Percentiles rank a stretch among this genome's conserved stretches.
These are phyloP conservation scores for Drosophila cognata DNA, from an alignment of 2,888 invertebrate species.

Conservation along the genomic window DNA sequence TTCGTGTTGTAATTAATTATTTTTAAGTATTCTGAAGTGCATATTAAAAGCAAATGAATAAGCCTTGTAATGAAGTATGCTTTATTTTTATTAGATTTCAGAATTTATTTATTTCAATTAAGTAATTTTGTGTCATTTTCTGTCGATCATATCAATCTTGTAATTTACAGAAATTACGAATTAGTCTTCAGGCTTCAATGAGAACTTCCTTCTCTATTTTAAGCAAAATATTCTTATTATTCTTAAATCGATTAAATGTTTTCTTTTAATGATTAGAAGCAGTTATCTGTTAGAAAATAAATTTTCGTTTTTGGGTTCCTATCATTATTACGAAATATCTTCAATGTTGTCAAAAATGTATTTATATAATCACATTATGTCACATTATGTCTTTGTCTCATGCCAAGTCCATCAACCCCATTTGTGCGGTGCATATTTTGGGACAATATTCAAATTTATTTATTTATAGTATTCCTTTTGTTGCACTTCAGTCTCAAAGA, in stretches of 20 bases:
- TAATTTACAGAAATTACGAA: not conserved
- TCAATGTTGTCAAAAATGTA: not conserved
- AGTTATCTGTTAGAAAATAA: not conserved
- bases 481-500: conserved; percentile 20
- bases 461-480: not conserved
- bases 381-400: not conserved
- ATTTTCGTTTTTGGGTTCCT: not conserved
- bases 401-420: not conserved
- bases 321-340: not conserved
- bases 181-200: not conserved
- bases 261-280: not conserved
- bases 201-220: not conserved
- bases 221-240: not conserved
- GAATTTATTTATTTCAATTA: not conserved
- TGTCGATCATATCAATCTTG: not conserved
- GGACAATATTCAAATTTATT: not conserved
- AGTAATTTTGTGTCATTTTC: not conserved
- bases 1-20: not conserved
- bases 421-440: not conserved
- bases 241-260: not conserved
- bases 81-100: not conserved
- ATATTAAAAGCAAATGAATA: not conserved
- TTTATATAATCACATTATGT: not conserved
- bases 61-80: not conserved
- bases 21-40: not conserved